Base-by-base conservation (phyloP, 2,113 vertebrate species). In the Scytalopus superciliaris region DNA sequence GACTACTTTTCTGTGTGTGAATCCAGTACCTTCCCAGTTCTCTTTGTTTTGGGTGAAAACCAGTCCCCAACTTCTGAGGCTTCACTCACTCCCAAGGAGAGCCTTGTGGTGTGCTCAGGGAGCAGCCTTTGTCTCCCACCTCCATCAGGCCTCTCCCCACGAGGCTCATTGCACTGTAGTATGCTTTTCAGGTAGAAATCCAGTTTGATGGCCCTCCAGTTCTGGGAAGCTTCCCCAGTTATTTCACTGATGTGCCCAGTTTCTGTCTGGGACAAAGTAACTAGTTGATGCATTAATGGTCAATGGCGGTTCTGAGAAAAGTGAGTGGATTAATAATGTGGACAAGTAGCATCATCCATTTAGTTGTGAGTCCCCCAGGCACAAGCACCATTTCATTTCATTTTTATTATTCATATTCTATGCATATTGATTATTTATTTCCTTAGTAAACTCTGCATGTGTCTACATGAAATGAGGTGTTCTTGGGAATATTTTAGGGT, bases 41-140 rank as follows among this genome's bases (percentile, higher is more conserved):
- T 35, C 11, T 59, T 37, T 47, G 44, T 27, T 1, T 7, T 13
- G 28, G 31, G 6, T 44, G 31, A 77, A 64, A 76, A 56, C 9
- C 28, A 47, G 16, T 44, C 3, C 18, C 23, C 4, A 0, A 4
- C 7, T 68, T 37, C 49, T 22, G 73, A 89, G 77, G 30, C 28
- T 68, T 68, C 40, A 2, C 37, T 60, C 18, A 2, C 19, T 73
- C 55, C 55, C 55, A 33, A 31, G n/a, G 44, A 56, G 40, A 79
- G 11, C 27, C 22, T 42, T 37, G 4, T 1, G 1, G 2, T 4
- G 40, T 47, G 24, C 19, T n/a, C 37, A 17, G 52, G 35, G 22
- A 70, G 30, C 82, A 60, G 24, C 12, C 19, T n/a, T 55, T 8
- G 1, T 14, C 42, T 85, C 33, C 31, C 24, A 10, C 16, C 33